Base-by-base conservation (phyloP, 2,797 vertebrate genomes). In the Myiothlypis coronata region DNA sequence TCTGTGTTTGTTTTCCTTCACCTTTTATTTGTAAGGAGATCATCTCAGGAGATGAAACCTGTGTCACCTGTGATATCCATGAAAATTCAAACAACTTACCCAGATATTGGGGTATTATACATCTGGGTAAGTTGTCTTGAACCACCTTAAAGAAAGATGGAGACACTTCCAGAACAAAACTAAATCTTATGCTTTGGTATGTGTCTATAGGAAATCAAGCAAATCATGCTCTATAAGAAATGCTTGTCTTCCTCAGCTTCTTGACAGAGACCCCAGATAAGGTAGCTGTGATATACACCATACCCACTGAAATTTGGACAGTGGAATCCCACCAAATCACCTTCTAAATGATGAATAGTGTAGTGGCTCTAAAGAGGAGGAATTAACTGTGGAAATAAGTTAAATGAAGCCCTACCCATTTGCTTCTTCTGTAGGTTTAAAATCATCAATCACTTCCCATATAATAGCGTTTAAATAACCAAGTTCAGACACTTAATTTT, bases 261-360 rank as follows among this genome's bases (percentile, higher is more conserved):
- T 77, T 65, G 28, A 19, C n/a, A 35, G n/a, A 37, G 23, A 57
- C 6, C 8, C 23, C 9, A 7, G 41, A 32, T 3, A 28, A 83
- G 5, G 14, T 34, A 37, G 30, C 15, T 44, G 15, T 67, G 19
- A 53, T 68, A 24, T 6, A 15, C n/a, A 69, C 12, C 1, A 4
- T 35, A 27, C 2, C 21, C 18, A 24, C 4, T 1, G 0, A 83
- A 26, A 3, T 47, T 21, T 49, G 47, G 24, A 37, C 21, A 34
- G 39, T 41, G 30, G 14, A 77, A 83, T 50, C 8, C 21, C 35
- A 37, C 20, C 8, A 76, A 52, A 32, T 70, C 3, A 64, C 75
- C 16, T 57, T 79, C 55, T 83, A 59, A 46, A 10, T 64, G 75
- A 56, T 67, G 39, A 72, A 63, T 37, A 34, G 3, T 44, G 16